Conservation (phyloP, 2,888 invertebrate genomes). For the Nemapogon koenigi region DNA sequence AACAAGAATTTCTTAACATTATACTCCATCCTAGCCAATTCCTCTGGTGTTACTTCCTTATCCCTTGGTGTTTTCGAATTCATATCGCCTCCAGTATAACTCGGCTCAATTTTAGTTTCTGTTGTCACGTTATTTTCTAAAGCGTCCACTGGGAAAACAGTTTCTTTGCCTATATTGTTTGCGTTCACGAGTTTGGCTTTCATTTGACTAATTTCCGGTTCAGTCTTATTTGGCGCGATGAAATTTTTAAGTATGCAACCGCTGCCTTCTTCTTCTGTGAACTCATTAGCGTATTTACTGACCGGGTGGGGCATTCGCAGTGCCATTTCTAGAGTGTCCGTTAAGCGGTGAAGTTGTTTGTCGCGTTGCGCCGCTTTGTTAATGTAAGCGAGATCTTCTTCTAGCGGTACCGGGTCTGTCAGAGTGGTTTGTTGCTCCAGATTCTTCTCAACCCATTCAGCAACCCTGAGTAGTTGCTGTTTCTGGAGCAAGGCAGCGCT, state of each 20-base stretch:
- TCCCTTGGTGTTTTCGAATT: constrained; percentile 31
- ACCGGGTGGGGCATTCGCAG: constrained; percentile 57
- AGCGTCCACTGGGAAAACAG: constrained; percentile 48
- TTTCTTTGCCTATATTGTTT: constrained; percentile 43
- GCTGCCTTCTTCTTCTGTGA: constrained; percentile 32
- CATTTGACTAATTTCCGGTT: background rate
- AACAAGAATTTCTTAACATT: constrained; percentile 78
- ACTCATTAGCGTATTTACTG: constrained; percentile 47
- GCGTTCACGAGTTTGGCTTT: constrained; percentile 24
- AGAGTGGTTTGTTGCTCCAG: constrained; percentile 56
- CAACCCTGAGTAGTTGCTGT: constrained; percentile 72
- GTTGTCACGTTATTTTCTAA: constrained; percentile 38
- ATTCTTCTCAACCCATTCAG: constrained; percentile 79
- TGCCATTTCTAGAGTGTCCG: constrained; percentile 50
- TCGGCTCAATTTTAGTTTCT: constrained; percentile 20
- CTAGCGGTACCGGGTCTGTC: constrained; percentile 37
- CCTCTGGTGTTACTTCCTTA: constrained; percentile 56
- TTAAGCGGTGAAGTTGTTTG: constrained; percentile 41
- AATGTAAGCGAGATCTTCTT: constrained; percentile 46
- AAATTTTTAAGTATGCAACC: constrained; percentile 34
- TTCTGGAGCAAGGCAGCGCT: constrained; percentile 64
- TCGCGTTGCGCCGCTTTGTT: constrained; percentile 36
- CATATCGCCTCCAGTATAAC: constrained; percentile 24
- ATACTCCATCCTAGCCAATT: constrained; percentile 77
- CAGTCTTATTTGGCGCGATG: constrained; percentile 18